Conservation (phyloP, 2,888 invertebrate species). For the Sisyra terminalis region DNA sequence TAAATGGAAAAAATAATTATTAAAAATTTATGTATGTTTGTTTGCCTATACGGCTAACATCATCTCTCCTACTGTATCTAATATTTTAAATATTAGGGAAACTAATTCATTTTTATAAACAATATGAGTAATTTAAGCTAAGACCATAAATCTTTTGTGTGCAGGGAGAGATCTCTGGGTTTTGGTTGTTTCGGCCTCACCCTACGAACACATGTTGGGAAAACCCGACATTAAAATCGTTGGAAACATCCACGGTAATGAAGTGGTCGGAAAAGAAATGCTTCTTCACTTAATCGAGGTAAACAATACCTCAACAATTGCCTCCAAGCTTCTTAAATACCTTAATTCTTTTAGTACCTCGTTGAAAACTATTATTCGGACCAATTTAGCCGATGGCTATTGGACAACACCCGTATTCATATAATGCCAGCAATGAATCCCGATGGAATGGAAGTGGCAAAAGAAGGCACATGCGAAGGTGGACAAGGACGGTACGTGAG, state of each 20-base stretch:
- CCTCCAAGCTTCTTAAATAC: slow-evolving; percentile 7
- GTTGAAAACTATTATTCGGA: slow-evolving; percentile 70
- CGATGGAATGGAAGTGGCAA: slow-evolving; percentile 88
- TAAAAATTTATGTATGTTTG: too few relatives aligned
- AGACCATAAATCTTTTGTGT: slow-evolving; percentile 9
- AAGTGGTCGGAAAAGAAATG: slow-evolving; percentile 87
- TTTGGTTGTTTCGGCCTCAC: slow-evolving; percentile 78
- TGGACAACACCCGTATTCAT: slow-evolving; percentile 92
- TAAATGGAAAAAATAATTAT: too few relatives aligned
- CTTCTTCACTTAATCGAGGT: slow-evolving; percentile 82
- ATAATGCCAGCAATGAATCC: slow-evolving; percentile 98
- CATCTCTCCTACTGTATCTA: too few relatives aligned
- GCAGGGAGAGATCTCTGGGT: slow-evolving; percentile 85
- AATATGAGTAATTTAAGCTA: too few relatives aligned
- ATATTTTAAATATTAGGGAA: too few relatives aligned
- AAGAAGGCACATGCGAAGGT: slow-evolving; percentile 76
- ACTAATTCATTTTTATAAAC: too few relatives aligned
- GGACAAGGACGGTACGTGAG: slow-evolving; percentile 69
- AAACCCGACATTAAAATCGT: slow-evolving; percentile 98
- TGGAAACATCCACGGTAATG: slow-evolving; percentile 93
- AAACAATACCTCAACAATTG: slow-evolving; percentile 18
- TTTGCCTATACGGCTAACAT: too few relatives aligned
- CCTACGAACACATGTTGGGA: slow-evolving; percentile 82
- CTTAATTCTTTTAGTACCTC: slow-evolving; percentile 46
- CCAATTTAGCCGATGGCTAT: slow-evolving; percentile 72